Base-by-base conservation (phyloP, 1,140 invertebrate genomes). In the Solen grandis region DNA sequence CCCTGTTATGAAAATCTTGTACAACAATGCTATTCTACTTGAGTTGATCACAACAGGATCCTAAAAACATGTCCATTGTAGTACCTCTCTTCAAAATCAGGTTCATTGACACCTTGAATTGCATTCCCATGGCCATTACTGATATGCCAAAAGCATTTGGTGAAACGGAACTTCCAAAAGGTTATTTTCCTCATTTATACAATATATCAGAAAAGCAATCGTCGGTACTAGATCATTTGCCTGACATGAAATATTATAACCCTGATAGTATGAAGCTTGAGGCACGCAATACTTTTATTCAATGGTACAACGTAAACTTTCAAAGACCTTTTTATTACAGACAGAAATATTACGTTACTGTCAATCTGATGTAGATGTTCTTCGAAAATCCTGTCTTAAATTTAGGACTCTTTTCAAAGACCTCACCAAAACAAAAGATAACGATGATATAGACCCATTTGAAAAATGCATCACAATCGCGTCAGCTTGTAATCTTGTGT, bases 351-450 rank as follows among this genome's bases (percentile, higher is more conserved):
- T 52, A 60, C 25, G 25, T 31, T 75, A 75, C 25, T 75, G 73
- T 50, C 31, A 27, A 25, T 60, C 73, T 33, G 78, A 81, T 54
- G 78, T 81, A n/a, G 78, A 81, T 65, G 65, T 81, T 63, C 46
- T 81, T 14, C 22, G 68, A 5, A 70, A 35, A 22, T 62, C n/a
- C 5, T 62, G 57, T 31, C 33, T 76, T n/a, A 63, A 63, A 35
- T 76, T 65, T 54, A 62, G 59, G 29, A 52, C 55, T 31, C 41
- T 76, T 8, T 41, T 76, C 31, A 46, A n/a, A n/a, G n/a, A 63
- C 5, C 41, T 76, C 22, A 76, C 73, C 22, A 52, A 41, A 31
- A 52, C 5, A n/a, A 16, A 38, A 1, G 8, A 50, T 2, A 65
- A n/a, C n/a, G n/a, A n/a, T n/a, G n/a, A n/a, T n/a, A n/a, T n/a